Base-by-base conservation (phyloP, 2,888 invertebrate genomes). In the Ochropacha duplaris region DNA sequence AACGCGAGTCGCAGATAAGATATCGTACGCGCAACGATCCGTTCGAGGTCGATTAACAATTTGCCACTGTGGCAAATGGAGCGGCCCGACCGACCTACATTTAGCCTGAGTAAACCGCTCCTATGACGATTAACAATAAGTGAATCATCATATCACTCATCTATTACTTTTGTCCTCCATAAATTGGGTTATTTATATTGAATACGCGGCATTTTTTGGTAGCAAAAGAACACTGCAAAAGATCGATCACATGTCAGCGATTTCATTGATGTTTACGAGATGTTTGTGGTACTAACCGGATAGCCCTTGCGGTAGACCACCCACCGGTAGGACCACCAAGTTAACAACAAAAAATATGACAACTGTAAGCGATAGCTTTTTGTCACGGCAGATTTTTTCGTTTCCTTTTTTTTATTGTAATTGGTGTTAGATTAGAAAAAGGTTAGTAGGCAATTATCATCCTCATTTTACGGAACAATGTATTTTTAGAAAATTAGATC, bases 71-170 rank as follows among this genome's bases (percentile, higher is more conserved):
- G 78, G 84, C 86, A 90, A 90, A 88, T 89, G 83, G 90, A 90
- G 88, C 91, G 84, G 82, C 80, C 87, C 87, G 86, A 87, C 78
- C 88, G 88, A 91, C 90, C 90, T 88, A 91, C 86, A 87, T 88
- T 84, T 76, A 72, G 81, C 78, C 81, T 82, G 81, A 81, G 82
- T 82, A 81, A 81, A 86, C 86, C 86, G 79, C 87, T 90, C 86
- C 87, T 86, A 86, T 87, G 81, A 80, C 78, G 84, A 87, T 85
- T 86, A 87, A 87, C 87, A 88, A 87, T 85, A 80, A 79, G 76
- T 85, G 86, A 88, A 83, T 84, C 87, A 87, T 83, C 79, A 78
- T 79, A 83, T 82, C 78, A 79, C 76, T 76, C 75, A 80, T 81
- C 81, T 83, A 82, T 71, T 79, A 74, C 74, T 80, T 80, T 74